phyloP scores from a whole-genome alignment of 2,797 vertebrate species.

The Tamandua tetradactyla region DNA sequence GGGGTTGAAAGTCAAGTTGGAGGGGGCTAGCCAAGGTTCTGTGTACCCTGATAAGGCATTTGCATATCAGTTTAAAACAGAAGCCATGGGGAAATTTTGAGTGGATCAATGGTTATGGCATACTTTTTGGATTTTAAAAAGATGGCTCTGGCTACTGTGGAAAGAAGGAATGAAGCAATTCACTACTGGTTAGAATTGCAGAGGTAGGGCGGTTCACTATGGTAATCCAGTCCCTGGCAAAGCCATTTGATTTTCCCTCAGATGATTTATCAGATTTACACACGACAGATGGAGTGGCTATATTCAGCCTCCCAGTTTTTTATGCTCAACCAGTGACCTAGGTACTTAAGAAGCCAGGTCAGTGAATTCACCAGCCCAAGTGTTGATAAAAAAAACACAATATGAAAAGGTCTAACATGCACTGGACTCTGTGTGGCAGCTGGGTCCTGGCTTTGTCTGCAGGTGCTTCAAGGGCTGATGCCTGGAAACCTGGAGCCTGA shows the following conservation, averaged over 20 bases:
- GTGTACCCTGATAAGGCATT: not conserved
- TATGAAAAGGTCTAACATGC: too few relatives aligned
- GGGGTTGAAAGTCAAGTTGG: not conserved
- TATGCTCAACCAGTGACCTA: not conserved
- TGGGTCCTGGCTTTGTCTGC: not conserved
- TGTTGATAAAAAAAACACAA: not conserved
- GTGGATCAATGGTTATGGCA: not conserved
- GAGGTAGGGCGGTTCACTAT: not conserved
- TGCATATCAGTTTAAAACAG: slow-evolving; percentile 8
- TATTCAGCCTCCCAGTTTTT: not conserved
- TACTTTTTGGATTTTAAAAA: slow-evolving; percentile 25
- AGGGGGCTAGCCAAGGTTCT: not conserved
- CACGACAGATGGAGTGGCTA: not conserved
- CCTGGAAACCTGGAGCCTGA: not conserved
- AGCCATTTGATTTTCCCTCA: too few relatives aligned
- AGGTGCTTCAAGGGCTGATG: not conserved
- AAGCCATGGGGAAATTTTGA: not conserved
- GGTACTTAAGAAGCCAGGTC: not conserved
- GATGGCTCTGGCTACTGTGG: not conserved
- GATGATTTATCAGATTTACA: too few relatives aligned
- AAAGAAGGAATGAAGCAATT: not conserved
- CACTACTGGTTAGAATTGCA: not conserved
- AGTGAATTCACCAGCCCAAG: not conserved
- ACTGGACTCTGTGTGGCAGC: not conserved
- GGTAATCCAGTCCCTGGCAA: not conserved